phyloP scores from a whole-genome alignment of 2,113 vertebrate genomes.

The Nyctereutes procyonoides region DNA sequence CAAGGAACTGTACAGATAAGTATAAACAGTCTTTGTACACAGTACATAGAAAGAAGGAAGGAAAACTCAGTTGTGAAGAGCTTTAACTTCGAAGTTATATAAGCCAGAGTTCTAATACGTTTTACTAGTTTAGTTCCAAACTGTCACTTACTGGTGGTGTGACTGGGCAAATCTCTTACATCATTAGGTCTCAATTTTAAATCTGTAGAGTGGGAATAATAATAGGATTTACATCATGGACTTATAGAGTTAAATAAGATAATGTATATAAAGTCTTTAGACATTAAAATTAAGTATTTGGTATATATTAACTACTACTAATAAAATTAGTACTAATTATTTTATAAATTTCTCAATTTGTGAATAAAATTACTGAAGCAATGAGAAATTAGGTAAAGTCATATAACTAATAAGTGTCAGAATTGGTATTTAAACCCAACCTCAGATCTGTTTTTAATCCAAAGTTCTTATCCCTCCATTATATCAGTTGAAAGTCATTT shows the following conservation, averaged over 20 bases:
- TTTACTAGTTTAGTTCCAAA: slow-evolving; percentile 24
- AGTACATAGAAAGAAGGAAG: not conserved
- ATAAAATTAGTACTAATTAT: not conserved
- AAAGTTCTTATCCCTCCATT: not conserved
- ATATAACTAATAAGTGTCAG: not conserved
- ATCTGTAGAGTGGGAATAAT: not conserved
- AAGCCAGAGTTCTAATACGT: not conserved
- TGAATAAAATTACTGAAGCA: slow-evolving; percentile 8
- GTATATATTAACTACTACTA: not conserved
- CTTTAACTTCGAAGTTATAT: not conserved
- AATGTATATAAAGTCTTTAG: not conserved
- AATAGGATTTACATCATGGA: not conserved
- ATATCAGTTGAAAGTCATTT: not conserved
- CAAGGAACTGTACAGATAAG: not conserved
- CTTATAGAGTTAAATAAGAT: not conserved
- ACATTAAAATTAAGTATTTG: slow-evolving; percentile 2
- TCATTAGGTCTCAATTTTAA: not conserved
- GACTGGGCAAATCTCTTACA: not conserved
- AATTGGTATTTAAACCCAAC: slow-evolving; percentile 21
- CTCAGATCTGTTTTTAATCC: not conserved
- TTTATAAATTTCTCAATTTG: not conserved
- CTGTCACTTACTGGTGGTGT: not conserved
- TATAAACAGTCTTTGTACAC: not conserved
- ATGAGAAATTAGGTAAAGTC: not conserved
- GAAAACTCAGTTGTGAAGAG: not conserved